Base-by-base conservation (phyloP, 2,797 vertebrate genomes). In the Chloroceryle inda region DNA sequence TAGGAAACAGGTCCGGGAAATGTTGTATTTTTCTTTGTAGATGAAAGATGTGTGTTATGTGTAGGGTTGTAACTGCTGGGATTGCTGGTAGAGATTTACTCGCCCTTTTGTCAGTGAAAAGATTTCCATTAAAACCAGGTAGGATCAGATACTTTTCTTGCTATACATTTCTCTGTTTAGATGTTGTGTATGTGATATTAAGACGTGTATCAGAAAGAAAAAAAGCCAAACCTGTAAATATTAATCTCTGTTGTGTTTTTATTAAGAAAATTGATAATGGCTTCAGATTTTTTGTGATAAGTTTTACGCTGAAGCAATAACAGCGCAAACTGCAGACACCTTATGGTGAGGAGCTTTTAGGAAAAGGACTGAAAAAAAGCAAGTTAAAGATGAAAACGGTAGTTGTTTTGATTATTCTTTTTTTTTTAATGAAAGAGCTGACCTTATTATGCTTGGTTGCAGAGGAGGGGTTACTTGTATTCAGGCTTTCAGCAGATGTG, bases 31-130 rank as follows among this genome's bases (percentile, higher is more conserved):
- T 69, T 21, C 9, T 42, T 53, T 33, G 13, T 9, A 18, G 13
- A 0, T 3, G 50, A 59, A 47, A 37, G 9, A 17, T 1, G 5
- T 29, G 42, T 20, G 7, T 4, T n/a, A 38, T 9, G 23, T 31
- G 35, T 15, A 16, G 35, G 19, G 35, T 10, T 67, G 20, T 33
- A 67, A 56, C n/a, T 42, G 38, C 17, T 38, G 27, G 7, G 24
- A 13, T 44, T 67, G 22, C 44, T 78, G 23, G 7, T 56, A 38
- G 21, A 3, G 4, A 50, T 73, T 67, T 38, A 38, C 40, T 71
- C 18, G 3, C 59, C 37, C 12, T 59, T 7, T 49, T 66, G 40
- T 14, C 27, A 11, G 31, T 50, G 59, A 33, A 56, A 67, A 62
- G 5, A 16, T 18, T 45, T 55, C 21, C 2, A 5, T 68, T 58